phyloP scores from a whole-genome alignment of 2,797 vertebrate genomes.

The Pagetopsis macropterus region DNA sequence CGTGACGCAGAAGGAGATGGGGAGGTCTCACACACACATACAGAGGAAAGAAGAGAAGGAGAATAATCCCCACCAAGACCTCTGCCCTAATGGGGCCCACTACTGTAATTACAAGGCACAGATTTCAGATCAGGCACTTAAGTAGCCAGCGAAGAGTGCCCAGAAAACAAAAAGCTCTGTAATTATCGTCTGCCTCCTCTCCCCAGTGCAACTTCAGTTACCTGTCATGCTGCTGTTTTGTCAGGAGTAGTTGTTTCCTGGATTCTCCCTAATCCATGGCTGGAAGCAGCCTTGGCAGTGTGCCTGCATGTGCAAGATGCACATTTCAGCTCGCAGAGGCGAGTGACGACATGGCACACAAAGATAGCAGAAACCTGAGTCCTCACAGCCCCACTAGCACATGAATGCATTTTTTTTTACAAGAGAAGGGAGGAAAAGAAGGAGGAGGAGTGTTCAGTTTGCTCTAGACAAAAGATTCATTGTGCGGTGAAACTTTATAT shows the following conservation, averaged over 20 bases:
- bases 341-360: constrained; percentile 87
- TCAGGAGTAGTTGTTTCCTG: constrained; percentile 84
- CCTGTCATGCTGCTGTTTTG: constrained; percentile 85
- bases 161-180: constrained; percentile 89
- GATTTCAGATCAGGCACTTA: constrained; percentile 89
- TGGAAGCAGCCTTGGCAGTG: constrained; percentile 83
- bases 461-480: constrained; percentile 86
- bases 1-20: constrained; percentile 70
- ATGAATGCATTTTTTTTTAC: constrained; percentile 86
- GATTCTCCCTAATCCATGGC: constrained; percentile 85
- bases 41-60: constrained; percentile 75
- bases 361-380: constrained; percentile 89
- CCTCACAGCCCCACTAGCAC: constrained; percentile 80
- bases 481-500: constrained; percentile 91
- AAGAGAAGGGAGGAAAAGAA: constrained; percentile 81
- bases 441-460: constrained; percentile 84
- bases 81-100: constrained; percentile 88
- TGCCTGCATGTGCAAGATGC: constrained; percentile 83
- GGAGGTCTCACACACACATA: constrained; percentile 56
- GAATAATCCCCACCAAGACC: constrained; percentile 85
- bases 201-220: constrained; percentile 82
- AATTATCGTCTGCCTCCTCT: constrained; percentile 87
- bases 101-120: constrained; percentile 90
- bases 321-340: constrained; percentile 83
- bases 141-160: constrained; percentile 87